Percentiles rank a stretch among this genome's conserved stretches.
Evolutionary conservation across 2,113 vertebrate species (phyloP).

Genomic region (Onychostoma macrolepis): DNA sequence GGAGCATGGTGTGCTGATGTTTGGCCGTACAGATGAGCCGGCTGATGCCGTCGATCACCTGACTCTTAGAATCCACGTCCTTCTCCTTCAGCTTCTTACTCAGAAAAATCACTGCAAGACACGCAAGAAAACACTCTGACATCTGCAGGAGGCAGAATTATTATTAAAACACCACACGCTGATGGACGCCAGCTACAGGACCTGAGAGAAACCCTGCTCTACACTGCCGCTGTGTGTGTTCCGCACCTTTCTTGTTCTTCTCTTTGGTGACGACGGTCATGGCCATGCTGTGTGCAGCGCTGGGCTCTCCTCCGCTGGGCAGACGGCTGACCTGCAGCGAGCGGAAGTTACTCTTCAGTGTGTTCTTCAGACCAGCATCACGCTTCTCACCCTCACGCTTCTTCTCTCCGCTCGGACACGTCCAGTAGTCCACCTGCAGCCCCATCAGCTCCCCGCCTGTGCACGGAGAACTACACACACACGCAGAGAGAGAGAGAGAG

Average conservation of each 20-base stretch:
- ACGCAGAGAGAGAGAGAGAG: background rate
- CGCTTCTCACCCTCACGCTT: constrained; percentile 81
- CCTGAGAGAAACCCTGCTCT: background rate
- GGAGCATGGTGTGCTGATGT: constrained; percentile 90
- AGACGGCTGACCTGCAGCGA: constrained; percentile 90
- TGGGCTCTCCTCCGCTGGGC: constrained; percentile 81
- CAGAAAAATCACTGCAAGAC: constrained; percentile 84
- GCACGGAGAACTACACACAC: constrained; percentile 30
- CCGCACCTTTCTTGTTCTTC: constrained; percentile 85
- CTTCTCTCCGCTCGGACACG: constrained; percentile 80
- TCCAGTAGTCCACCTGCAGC: constrained; percentile 93
- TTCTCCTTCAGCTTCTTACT: constrained; percentile 92
- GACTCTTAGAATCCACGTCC: constrained; percentile 88
- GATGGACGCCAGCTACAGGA: background rate
- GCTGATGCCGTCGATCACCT: constrained; percentile 90
- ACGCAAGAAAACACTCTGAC: background rate
- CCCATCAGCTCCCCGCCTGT: constrained; percentile 81
- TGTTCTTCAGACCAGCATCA: constrained; percentile 85
- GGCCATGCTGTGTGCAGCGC: constrained; percentile 84
- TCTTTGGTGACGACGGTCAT: constrained; percentile 95
- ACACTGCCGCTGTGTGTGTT: background rate
- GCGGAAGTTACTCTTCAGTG: constrained; percentile 91
- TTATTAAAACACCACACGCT: background rate
- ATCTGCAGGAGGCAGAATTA: too few relatives aligned
- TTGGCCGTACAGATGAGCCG: constrained; percentile 91